Evolutionary conservation across 2,888 invertebrate species (phyloP).

Genomic region (Amorpha juglandis): DNA sequence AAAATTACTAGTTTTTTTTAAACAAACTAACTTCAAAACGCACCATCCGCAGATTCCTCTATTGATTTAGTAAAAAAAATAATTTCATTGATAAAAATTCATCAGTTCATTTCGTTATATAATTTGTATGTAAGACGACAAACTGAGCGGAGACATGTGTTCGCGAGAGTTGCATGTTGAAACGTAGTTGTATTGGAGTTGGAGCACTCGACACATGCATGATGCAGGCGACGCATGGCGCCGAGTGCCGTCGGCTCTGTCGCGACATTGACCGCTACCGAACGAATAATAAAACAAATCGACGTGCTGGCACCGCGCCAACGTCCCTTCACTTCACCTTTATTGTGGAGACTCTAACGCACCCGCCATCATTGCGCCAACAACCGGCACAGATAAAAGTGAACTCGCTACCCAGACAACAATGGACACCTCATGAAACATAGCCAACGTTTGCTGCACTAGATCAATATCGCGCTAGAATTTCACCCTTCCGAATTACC

Average conservation of each 20-base stretch:
- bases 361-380: slow-evolving; percentile 47
- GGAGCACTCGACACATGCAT: slow-evolving; percentile 61
- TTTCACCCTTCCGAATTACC: slow-evolving; percentile 24
- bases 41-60: no score
- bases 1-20: no score
- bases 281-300: slow-evolving; percentile 81
- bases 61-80: neutral
- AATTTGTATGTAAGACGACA: slow-evolving; percentile 14
- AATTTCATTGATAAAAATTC: neutral
- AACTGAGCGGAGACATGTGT: slow-evolving; percentile 7
- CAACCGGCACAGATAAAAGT: slow-evolving; percentile 37
- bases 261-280: slow-evolving; percentile 83
- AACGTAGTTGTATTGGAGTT: neutral
- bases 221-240: slow-evolving; percentile 69
- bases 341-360: slow-evolving; percentile 51
- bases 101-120: neutral
- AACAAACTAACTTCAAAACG: no score
- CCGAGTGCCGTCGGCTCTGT: slow-evolving; percentile 57
- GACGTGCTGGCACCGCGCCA: slow-evolving; percentile 77
- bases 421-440: slow-evolving; percentile 39
- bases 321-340: slow-evolving; percentile 74
- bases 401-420: slow-evolving; percentile 41
- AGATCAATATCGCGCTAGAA: slow-evolving; percentile 20
- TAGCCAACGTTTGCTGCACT: slow-evolving; percentile 12
- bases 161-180: neutral